Conservation (phyloP, 1,140 invertebrate species). For the Zaprionus ornatus region DNA sequence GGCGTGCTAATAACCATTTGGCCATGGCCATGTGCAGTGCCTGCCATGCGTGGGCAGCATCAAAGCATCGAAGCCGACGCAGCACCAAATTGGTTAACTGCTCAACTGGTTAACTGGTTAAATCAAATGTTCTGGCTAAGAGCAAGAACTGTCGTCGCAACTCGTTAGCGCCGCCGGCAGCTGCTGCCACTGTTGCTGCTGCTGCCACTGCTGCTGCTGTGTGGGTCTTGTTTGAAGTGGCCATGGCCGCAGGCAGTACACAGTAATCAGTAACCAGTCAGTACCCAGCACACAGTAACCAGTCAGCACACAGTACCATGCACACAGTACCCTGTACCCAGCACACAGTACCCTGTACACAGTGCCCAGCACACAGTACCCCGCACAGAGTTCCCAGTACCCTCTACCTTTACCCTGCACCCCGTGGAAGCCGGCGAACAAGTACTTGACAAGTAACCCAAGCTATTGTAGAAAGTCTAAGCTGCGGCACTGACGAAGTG, state of each 20-base stretch:
- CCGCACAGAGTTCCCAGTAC: too few relatives aligned
- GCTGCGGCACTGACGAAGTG: too few relatives aligned
- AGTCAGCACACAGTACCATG: slow-evolving; percentile 2
- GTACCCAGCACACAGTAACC: neutral
- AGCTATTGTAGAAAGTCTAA: too few relatives aligned
- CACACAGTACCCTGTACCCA: too few relatives aligned
- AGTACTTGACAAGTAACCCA: too few relatives aligned
- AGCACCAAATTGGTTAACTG: slow-evolving; percentile 20
- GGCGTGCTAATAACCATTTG: neutral
- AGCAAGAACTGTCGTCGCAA: slow-evolving; percentile 40
- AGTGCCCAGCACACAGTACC: neutral
- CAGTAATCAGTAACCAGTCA: neutral
- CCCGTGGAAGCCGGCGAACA: too few relatives aligned
- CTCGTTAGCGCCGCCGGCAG: slow-evolving; percentile 43
- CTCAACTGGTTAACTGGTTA: neutral
- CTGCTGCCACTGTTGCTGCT: slow-evolving; percentile 20
- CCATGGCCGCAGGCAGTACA: slow-evolving; percentile 49
- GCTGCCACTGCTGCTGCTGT: slow-evolving; percentile 20
- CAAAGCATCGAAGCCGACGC: slow-evolving; percentile 24
- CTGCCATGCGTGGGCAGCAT: slow-evolving; percentile 16
- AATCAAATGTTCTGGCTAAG: slow-evolving; percentile 49
- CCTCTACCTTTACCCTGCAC: neutral
- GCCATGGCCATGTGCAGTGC: slow-evolving; percentile 33
- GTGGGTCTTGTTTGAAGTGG: slow-evolving; percentile 55
- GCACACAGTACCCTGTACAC: neutral